A percentile compares a stretch with the other conserved stretches of the same genome.
phyloP scores from a whole-genome alignment of 2,888 invertebrate genomes.

The Mechanitis mazaeus region DNA sequence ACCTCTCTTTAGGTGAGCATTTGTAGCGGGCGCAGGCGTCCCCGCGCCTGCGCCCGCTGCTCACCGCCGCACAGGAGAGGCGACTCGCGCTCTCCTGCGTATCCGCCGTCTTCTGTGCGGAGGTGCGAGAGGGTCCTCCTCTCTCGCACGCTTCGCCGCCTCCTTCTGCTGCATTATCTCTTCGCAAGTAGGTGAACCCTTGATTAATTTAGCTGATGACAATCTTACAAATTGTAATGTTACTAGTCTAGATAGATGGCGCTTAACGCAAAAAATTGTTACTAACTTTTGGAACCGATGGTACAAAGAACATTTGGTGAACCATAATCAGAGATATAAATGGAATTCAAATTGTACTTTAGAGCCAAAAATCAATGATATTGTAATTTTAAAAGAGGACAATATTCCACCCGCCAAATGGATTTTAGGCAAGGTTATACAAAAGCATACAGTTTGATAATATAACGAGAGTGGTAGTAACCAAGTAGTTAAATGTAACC shows the following conservation, averaged over 20 bases:
- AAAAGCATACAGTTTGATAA: conserved; percentile 13
- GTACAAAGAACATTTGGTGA: conserved; percentile 28
- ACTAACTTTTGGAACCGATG: conserved; percentile 28
- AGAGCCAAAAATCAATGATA: conserved; percentile 13
- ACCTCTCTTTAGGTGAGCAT: too few species aligned
- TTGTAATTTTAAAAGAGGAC: conserved; percentile 21
- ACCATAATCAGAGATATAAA: conserved; percentile 23
- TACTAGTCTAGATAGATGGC: conserved; percentile 24
- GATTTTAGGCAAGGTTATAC: conserved; percentile 21
- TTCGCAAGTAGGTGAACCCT: conserved; percentile 27
- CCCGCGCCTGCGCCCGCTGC: too few species aligned
- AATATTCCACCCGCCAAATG: conserved; percentile 24
- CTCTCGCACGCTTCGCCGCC: too few species aligned
- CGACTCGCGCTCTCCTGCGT: too few species aligned
- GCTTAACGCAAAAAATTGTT: conserved; percentile 29
- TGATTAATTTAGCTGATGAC: conserved; percentile 23
- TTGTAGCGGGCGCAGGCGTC: too few species aligned
- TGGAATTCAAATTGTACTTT: conserved; percentile 8
- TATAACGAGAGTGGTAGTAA: conserved; percentile 16
- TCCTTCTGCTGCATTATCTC: too few species aligned
- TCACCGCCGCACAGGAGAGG: too few species aligned
- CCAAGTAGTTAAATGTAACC: too few species aligned
- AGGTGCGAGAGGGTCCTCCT: too few species aligned
- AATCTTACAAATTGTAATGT: conserved; percentile 11
- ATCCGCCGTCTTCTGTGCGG: too few species aligned